Conservation (phyloP, 2,797 vertebrate species). For the Gadopsis marmoratus region DNA sequence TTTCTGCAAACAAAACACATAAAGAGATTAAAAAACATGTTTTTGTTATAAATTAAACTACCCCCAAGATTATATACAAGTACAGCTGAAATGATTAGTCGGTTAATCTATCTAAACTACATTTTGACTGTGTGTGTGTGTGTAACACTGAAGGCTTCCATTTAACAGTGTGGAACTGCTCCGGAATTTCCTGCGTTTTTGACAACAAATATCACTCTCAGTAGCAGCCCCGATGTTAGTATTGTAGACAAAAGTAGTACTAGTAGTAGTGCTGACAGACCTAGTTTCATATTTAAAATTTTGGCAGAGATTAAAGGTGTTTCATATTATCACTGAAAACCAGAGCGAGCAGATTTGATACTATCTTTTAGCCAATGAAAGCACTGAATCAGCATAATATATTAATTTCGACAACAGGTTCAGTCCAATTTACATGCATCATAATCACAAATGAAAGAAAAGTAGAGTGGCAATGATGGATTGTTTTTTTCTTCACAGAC, state of each 20-base stretch:
- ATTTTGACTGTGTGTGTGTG: too few relatives aligned
- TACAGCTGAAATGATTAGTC: neutral
- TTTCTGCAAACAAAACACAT: neutral
- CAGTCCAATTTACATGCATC: neutral
- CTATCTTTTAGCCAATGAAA: neutral
- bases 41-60: neutral
- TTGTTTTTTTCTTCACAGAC: neutral
- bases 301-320: neutral
- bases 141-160: too few relatives aligned
- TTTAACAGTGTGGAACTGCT: too few relatives aligned
- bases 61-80: neutral
- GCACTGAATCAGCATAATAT: neutral
- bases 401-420: neutral
- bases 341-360: neutral
- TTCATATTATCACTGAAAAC: neutral
- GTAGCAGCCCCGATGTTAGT: too few relatives aligned
- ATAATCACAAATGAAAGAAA: neutral
- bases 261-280: neutral
- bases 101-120: neutral
- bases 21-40: neutral
- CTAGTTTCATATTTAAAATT: neutral
- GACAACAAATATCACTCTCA: neutral
- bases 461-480: neutral
- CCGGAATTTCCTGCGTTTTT: neutral
- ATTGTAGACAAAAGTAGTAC: neutral